Conservation (phyloP, 2,797 vertebrate species). For the Bradypodion pumilum region DNA sequence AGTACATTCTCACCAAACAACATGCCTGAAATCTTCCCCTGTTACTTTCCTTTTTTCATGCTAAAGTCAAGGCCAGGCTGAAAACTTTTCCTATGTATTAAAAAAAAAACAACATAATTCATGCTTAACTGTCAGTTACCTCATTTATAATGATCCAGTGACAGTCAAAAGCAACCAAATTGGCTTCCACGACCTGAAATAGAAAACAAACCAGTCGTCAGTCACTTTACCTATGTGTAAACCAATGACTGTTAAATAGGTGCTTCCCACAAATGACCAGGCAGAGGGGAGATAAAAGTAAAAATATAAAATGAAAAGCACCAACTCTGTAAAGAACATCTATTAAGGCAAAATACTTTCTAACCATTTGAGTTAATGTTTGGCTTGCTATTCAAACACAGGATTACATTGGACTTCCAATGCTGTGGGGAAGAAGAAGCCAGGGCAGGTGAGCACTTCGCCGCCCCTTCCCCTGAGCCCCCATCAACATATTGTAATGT, state of each 20-base stretch:
- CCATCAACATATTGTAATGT: too few relatives aligned
- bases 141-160: constrained; percentile 99
- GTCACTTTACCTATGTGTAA: constrained; percentile 63
- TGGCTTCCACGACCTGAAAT: constrained; percentile 96
- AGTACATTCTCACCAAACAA: constrained; percentile 25
- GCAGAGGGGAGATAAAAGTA: background rate
- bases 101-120: constrained; percentile 54
- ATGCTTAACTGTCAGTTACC: constrained; percentile 80
- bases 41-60: constrained; percentile 58
- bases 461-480: too few relatives aligned
- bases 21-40: constrained; percentile 46
- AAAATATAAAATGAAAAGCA: constrained; percentile 27
- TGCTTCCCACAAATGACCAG: constrained; percentile 50
- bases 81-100: constrained; percentile 33
- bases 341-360: constrained; percentile 34
- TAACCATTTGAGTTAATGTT: constrained; percentile 41
- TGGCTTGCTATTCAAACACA: constrained; percentile 57
- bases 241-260: constrained; percentile 38
- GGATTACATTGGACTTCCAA: constrained; percentile 44
- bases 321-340: constrained; percentile 40
- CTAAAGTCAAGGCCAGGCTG: constrained; percentile 54
- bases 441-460: too few relatives aligned
- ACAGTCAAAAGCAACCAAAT: constrained; percentile 98
- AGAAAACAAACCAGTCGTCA: constrained; percentile 75
- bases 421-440: constrained; percentile 21